Base-by-base conservation (phyloP, 2,113 vertebrate species). In the Ia io region DNA sequence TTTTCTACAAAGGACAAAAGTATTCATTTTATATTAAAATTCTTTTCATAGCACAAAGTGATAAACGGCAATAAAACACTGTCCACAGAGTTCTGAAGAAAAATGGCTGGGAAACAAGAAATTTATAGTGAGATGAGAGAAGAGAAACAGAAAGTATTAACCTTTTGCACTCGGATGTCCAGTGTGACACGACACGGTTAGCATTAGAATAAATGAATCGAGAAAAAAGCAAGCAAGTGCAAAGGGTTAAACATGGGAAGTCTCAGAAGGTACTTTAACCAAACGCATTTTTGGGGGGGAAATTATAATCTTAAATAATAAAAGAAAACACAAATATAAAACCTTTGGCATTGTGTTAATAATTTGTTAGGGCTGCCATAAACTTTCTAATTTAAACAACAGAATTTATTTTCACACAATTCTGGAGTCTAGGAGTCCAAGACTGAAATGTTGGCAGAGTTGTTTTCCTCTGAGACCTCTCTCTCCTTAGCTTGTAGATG, bases 11-110 rank as follows among this genome's bases (percentile, higher is more conserved):
- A 95, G 18, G 73, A 84, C 84, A 59, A 94, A 94, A 69, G 25
- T 63, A 69, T 84, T 90, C 9, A 3, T 70, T 84, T 79, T 90
- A 61, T 53, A 96, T 88, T 93, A 95, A 91, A 95, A 91, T 95
- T 94, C 11, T 23, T 80, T 92, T 93, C 44, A 59, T 56, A 90
- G 47, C 23, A 82, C n/a, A 65, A 86, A 74, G 65, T 90, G 88
- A 84, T 51, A 95, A 90, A 78, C 89, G 25, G n/a, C 76, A 92
- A 35, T 53, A 77, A 93, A 77, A 28, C 76, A 61, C 61, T 53
- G 22, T 78, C 79, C 65, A 89, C n/a, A 53, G 90, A 83, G 47
- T 76, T 92, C 76, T 65, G n/a, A 77, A 90, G 59, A 87, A 76
- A 95, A 95, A 77, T 67, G 30, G 16, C 76, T 70, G 1, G 70